Conservation (phyloP, 2,797 vertebrate genomes). For the Notoglanidium macrostoma region DNA sequence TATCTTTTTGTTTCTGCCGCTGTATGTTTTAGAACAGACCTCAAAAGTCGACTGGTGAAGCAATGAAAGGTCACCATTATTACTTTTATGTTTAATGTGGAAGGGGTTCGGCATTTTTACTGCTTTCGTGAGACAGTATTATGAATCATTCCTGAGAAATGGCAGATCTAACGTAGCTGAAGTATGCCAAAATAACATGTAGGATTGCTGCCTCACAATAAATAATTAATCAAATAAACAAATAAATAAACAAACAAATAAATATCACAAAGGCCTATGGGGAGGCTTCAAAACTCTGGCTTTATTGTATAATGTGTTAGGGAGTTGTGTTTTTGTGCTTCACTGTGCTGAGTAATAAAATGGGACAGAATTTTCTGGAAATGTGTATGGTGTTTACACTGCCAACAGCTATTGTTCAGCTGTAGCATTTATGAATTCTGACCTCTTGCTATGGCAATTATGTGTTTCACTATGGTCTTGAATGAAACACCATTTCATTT, state of each 20-base stretch:
- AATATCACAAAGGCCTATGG: not conserved
- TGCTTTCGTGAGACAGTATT: constrained; percentile 3
- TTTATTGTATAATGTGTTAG: constrained; percentile 19
- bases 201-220: not conserved
- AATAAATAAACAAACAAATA: not conserved
- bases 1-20: not conserved
- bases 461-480: not conserved
- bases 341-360: not conserved
- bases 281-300: constrained; percentile 14
- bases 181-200: constrained; percentile 8
- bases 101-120: not conserved
- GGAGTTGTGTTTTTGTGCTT: not conserved
- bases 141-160: constrained; percentile 25
- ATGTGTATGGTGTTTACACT: not conserved
- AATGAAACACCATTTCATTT: not conserved
- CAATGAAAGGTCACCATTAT: constrained; percentile 3
- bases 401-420: not conserved
- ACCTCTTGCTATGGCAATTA: not conserved
- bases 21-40: not conserved
- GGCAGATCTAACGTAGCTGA: constrained; percentile 25
- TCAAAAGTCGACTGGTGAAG: not conserved
- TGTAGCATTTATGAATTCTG: not conserved
- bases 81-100: constrained; percentile 38
- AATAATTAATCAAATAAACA: no score
- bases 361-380: not conserved